Percentiles rank a stretch among this genome's conserved stretches.
Evolutionary conservation across 2,797 vertebrate species (phyloP).

Genomic region (Dermochelys coriacea): DNA sequence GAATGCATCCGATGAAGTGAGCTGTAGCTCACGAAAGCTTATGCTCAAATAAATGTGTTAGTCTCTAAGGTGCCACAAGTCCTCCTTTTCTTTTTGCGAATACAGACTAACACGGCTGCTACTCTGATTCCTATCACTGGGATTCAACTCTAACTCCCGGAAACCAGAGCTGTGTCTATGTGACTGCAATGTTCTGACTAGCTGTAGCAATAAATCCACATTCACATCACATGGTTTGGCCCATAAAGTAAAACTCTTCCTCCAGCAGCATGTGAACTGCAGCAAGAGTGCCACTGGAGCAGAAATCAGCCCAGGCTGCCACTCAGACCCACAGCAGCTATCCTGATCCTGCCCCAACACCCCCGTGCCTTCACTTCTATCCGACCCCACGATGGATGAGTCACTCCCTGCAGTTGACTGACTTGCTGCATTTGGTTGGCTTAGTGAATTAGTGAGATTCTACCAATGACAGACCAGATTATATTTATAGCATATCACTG

Average conservation of each 20-base stretch:
- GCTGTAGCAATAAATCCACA: fast-evolving
- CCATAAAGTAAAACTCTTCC: neutral
- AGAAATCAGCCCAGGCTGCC: neutral
- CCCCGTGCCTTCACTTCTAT: neutral
- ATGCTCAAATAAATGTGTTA: too few relatives aligned
- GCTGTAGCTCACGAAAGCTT: too few relatives aligned
- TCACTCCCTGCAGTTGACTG: neutral
- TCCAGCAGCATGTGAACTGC: neutral
- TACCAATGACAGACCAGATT: neutral
- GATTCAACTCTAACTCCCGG: neutral
- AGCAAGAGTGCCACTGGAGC: neutral
- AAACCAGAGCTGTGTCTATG: neutral
- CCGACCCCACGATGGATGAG: neutral
- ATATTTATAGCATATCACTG: neutral
- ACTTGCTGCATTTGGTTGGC: neutral
- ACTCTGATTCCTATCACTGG: neutral
- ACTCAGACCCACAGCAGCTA: neutral
- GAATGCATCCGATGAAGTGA: too few relatives aligned
- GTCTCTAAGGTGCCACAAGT: too few relatives aligned
- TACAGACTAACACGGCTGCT: too few relatives aligned
- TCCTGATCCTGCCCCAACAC: neutral
- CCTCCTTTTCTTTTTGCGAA: too few relatives aligned
- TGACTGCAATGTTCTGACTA: fast-evolving
- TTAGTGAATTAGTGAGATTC: neutral
- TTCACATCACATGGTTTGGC: fast-evolving